Conservation (phyloP, 2,113 vertebrate genomes). For the Fregata magnificens region DNA sequence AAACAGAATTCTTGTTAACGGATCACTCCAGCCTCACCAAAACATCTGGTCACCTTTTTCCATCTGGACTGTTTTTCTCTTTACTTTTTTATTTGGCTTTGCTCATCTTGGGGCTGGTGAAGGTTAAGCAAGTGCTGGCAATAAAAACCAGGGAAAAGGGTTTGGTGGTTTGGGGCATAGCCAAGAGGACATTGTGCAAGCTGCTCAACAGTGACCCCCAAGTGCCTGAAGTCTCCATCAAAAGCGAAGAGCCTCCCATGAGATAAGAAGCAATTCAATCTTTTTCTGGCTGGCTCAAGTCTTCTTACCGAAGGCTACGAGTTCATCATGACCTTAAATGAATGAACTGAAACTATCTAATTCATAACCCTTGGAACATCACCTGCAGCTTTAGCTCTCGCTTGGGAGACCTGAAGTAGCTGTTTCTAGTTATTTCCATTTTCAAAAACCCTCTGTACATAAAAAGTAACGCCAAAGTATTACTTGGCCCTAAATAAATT, state of each 20-base stretch:
- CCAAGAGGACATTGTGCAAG: constrained; percentile 43
- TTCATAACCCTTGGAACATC: constrained; percentile 30
- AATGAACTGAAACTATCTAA: constrained; percentile 41
- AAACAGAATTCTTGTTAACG: background rate
- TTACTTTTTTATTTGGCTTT: background rate
- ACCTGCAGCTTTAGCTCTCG: constrained; percentile 38
- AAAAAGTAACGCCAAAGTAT: background rate
- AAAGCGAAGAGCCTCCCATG: constrained; percentile 23
- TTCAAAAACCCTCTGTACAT: constrained; percentile 8
- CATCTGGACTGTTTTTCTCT: constrained; percentile 17
- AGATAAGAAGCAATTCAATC: constrained; percentile 44
- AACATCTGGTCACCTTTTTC: constrained; percentile 60
- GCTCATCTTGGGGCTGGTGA: background rate
- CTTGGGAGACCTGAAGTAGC: constrained; percentile 52
- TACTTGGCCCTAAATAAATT: background rate
- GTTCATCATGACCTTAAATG: constrained; percentile 8
- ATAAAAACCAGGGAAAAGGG: background rate
- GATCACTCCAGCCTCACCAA: background rate
- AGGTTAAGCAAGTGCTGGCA: constrained; percentile 52
- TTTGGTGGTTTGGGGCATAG: constrained; percentile 32
- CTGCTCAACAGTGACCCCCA: constrained; percentile 48
- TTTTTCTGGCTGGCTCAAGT: constrained; percentile 9
- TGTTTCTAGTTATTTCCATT: constrained; percentile 47
- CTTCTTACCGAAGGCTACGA: constrained; percentile 10
- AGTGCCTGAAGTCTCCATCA: constrained; percentile 49